Evolutionary conservation across 2,888 invertebrate species (phyloP).

Genomic region (Oxycera nigricornis): DNA sequence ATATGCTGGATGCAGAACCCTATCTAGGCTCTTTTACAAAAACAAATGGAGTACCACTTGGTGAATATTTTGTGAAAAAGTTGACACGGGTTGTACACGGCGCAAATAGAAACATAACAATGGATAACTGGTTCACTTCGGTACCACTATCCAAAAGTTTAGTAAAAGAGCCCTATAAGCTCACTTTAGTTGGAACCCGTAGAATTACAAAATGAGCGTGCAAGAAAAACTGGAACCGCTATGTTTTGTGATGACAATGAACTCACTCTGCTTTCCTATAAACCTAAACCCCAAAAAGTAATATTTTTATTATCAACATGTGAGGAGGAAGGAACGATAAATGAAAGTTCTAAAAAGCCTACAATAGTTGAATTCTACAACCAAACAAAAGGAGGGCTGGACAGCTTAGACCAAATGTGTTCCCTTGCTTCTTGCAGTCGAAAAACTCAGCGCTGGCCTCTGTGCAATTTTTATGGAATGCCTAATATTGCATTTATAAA

Average conservation of each 20-base stretch:
- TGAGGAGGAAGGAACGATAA: not conserved
- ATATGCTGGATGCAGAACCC: no score
- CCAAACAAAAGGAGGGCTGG: not conserved
- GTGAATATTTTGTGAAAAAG: not conserved
- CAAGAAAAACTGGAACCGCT: not conserved
- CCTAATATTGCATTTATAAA: not conserved
- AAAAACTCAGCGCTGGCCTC: not conserved
- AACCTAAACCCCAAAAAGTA: not conserved
- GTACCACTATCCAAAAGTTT: not conserved
- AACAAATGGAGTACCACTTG: not conserved
- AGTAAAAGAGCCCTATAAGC: not conserved
- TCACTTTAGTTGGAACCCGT: not conserved
- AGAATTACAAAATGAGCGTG: not conserved
- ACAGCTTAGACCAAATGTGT: constrained; percentile 2
- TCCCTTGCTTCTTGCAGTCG: not conserved
- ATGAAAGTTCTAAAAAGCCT: not conserved
- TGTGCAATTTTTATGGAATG: not conserved
- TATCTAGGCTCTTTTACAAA: no score
- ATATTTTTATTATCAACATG: not conserved
- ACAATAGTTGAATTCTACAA: not conserved
- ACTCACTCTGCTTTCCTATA: not conserved
- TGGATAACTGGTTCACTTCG: not conserved
- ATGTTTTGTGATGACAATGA: not conserved
- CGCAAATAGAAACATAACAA: not conserved
- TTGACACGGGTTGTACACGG: not conserved